Conservation (phyloP, 2,113 vertebrate species). For the Cyanoramphus novaezelandiae region DNA sequence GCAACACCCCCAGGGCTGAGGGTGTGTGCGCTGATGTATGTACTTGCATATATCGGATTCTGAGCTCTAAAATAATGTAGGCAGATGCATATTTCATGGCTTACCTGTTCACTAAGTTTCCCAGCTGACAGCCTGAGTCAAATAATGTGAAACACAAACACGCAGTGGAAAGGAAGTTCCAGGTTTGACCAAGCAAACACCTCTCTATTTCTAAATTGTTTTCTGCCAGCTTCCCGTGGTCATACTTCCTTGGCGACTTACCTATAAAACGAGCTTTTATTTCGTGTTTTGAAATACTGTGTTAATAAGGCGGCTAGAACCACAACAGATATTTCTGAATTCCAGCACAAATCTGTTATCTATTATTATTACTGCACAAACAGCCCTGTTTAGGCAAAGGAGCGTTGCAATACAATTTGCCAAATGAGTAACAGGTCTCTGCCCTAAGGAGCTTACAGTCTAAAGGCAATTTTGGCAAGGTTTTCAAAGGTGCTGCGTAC, state of each 20-base stretch:
- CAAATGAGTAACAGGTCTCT: conserved; percentile 59
- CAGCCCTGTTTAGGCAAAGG: conserved; percentile 27
- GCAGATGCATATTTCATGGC: not conserved
- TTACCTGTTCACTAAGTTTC: conserved; percentile 9
- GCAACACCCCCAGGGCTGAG: not conserved
- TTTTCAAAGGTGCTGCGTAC: conserved; percentile 58
- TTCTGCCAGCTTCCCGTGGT: conserved; percentile 36
- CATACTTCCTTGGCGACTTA: conserved; percentile 40
- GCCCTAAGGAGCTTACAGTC: conserved; percentile 30
- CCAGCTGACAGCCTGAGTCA: conserved; percentile 33
- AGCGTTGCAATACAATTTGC: conserved; percentile 29
- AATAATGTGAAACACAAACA: not conserved
- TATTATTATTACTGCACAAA: conserved; percentile 33
- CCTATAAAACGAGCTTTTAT: conserved; percentile 54
- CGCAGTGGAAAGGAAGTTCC: not conserved
- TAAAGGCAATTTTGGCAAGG: conserved; percentile 48
- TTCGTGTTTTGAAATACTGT: conserved; percentile 39
- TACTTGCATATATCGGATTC: not conserved
- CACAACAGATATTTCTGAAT: conserved; percentile 61
- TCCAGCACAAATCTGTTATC: conserved; percentile 59
- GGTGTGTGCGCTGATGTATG: not conserved
- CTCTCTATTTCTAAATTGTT: conserved; percentile 17
- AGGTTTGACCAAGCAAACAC: conserved; percentile 37
- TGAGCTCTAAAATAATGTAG: not conserved
- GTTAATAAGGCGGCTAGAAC: conserved; percentile 54